These are phyloP conservation scores for Microtus richardsoni DNA, from an alignment of 2,113 vertebrate species.

Conservation along the genomic window DNA sequence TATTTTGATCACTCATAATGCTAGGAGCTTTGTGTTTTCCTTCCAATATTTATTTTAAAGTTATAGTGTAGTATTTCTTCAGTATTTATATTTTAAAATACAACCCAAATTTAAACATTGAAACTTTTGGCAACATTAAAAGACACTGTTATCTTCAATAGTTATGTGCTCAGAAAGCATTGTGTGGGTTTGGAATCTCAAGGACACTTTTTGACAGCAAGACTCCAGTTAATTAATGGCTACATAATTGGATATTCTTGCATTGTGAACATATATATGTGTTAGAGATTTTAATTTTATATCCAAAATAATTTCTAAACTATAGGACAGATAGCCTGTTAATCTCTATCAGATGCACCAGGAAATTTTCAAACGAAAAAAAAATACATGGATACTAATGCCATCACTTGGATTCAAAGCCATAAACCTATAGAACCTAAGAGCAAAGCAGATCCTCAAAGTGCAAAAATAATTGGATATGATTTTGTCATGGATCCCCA, in stretches of 20 bases:
- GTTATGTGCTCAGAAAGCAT: not conserved
- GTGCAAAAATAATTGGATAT: slow-evolving; percentile 63
- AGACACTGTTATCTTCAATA: not conserved
- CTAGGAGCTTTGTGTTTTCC: not conserved
- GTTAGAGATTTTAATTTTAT: not conserved
- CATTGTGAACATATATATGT: not conserved
- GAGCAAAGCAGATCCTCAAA: not conserved
- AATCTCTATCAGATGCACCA: not conserved
- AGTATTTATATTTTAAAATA: slow-evolving; percentile 29
- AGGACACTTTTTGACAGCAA: not conserved
- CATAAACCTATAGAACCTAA: not conserved
- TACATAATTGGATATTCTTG: not conserved
- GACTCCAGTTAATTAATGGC: not conserved
- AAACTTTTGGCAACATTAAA: not conserved
- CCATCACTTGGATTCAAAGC: not conserved
- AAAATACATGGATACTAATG: not conserved
- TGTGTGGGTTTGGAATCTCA: not conserved
- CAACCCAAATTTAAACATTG: slow-evolving; percentile 13
- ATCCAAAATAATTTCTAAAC: not conserved
- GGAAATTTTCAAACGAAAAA: not conserved
- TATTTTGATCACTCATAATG: not conserved
- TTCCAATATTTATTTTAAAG: slow-evolving; percentile 24
- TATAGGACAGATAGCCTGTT: not conserved
- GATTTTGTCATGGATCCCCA: slow-evolving; percentile 54
- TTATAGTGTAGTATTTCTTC: not conserved